Base-by-base conservation (phyloP, 1,140 invertebrate genomes). In the Gonatopus flavifemur region DNA sequence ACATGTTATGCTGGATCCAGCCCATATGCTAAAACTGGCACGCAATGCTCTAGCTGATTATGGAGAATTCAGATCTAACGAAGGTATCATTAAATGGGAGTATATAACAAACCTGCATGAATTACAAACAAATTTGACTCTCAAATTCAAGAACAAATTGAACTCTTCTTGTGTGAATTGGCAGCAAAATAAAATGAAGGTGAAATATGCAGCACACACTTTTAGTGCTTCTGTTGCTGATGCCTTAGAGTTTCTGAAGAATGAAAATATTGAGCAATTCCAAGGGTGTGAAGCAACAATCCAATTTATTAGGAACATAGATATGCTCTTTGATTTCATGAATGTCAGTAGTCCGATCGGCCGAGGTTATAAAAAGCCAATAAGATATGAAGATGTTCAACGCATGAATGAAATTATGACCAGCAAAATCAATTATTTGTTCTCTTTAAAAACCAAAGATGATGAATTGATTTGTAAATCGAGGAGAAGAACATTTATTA, bases 281-380 rank as follows among this genome's bases (percentile, higher is more conserved):
- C n/a, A n/a, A n/a, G n/a, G n/a, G n/a, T n/a, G n/a, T n/a, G n/a
- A n/a, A n/a, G n/a, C n/a, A n/a, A n/a, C n/a, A n/a, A n/a, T n/a
- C n/a, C n/a, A n/a, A n/a, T n/a, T n/a, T n/a, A n/a, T n/a, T n/a
- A n/a, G n/a, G n/a, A n/a, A n/a, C n/a, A n/a, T n/a, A n/a, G n/a
- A n/a, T n/a, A n/a, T n/a, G n/a, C n/a, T 49, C 7, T 41, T 42
- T 21, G 37, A 49, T 22, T 42, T 49, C 24, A 21, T 41, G n/a
- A 49, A 49, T 41, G 15, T 16, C 10, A 16, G 25, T 13, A 35
- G 32, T 49, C 37, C 37, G 32, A 41, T 49, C 20, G 18, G 8
- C 1, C 31, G 32, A 19, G 38, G 33, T 8, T 49, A 41, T 40
- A 42, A 49, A 21, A 19, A 30, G 3, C 47, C n/a, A n/a, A n/a